Conservation (phyloP, 2,113 vertebrate genomes). For the Neoarius graeffei region DNA sequence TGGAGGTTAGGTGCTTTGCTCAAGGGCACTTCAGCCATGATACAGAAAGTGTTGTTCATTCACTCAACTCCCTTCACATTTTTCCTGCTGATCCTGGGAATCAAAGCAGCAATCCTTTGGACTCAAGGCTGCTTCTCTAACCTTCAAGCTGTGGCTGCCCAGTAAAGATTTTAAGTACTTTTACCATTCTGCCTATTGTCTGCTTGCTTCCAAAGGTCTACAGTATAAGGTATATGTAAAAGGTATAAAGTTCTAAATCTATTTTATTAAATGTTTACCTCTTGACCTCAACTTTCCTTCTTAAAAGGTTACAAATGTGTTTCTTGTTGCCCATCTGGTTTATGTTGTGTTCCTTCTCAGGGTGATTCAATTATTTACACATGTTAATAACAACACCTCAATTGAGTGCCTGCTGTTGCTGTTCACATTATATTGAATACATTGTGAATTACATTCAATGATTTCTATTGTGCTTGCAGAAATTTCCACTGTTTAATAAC, state of each 20-base stretch:
- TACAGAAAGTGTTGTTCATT: too few relatives aligned
- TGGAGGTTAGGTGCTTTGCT: too few relatives aligned
- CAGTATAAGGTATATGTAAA: too few relatives aligned
- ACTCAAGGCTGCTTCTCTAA: too few relatives aligned
- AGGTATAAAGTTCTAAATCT: too few relatives aligned
- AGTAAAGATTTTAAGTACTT: too few relatives aligned
- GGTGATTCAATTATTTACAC: conserved; percentile 39
- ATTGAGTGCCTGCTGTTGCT: neutral
- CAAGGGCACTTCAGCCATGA: too few relatives aligned
- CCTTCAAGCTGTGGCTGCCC: too few relatives aligned
- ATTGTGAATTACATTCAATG: neutral
- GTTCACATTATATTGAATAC: neutral
- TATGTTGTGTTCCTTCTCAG: neutral
- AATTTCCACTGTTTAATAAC: too few relatives aligned
- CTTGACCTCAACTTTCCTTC: neutral
- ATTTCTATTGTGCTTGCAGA: neutral
- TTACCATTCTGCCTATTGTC: neutral
- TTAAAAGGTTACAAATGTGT: conserved; percentile 60
- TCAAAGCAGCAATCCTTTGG: too few relatives aligned
- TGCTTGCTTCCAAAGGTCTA: neutral
- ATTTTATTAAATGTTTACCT: neutral
- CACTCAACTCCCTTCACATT: too few relatives aligned
- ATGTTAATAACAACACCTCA: conserved; percentile 60
- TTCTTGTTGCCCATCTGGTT: conserved; percentile 61
- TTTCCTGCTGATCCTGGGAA: too few relatives aligned